Percentiles rank a stretch among this genome's conserved stretches.
Evolutionary conservation across 1,140 invertebrate genomes (phyloP).

Genomic region (Cyrtorhinus lividipennis): DNA sequence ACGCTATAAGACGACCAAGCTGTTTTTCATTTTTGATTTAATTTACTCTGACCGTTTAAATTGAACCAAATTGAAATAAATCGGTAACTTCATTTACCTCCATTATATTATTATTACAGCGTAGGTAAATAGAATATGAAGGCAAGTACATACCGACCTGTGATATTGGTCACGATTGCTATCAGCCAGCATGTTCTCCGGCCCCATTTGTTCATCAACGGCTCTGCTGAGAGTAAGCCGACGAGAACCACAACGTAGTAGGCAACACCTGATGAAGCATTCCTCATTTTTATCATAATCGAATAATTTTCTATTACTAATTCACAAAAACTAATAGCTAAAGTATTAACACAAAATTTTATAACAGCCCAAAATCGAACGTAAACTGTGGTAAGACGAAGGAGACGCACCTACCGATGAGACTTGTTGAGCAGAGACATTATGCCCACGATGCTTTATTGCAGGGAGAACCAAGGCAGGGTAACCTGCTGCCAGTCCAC

Average conservation of each 20-base stretch:
- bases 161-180: background rate
- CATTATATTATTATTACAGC: too few relatives aligned
- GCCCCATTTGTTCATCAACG: background rate
- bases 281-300: too few relatives aligned
- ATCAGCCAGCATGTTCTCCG: background rate
- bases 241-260: background rate
- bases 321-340: too few relatives aligned
- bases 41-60: too few relatives aligned
- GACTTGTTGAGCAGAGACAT: background rate
- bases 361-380: background rate
- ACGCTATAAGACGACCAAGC: too few relatives aligned
- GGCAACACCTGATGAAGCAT: background rate
- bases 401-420: constrained; percentile 1
- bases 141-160: background rate
- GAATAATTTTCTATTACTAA: too few relatives aligned
- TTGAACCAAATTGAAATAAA: too few relatives aligned
- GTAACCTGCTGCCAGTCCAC: background rate
- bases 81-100: too few relatives aligned
- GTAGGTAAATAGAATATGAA: too few relatives aligned
- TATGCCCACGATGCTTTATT: background rate
- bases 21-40: too few relatives aligned
- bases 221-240: background rate
- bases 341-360: too few relatives aligned
- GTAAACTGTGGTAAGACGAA: background rate
- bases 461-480: constrained; percentile 2